Evolutionary conservation across 2,113 vertebrate species (phyloP).

Genomic region (Ammodytes dubius): DNA sequence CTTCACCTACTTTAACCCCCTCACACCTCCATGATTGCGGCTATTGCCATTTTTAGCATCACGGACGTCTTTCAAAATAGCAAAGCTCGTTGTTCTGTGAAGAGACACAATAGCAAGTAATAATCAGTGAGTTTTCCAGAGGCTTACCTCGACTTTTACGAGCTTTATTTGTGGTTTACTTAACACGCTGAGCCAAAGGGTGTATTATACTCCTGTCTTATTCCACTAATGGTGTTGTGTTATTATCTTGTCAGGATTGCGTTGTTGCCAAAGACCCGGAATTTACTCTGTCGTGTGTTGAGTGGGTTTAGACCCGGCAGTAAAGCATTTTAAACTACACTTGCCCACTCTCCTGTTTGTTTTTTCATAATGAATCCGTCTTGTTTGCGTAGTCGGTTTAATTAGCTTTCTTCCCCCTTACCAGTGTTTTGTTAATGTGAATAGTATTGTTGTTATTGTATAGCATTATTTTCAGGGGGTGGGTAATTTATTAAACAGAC

Average conservation of each 20-base stretch:
- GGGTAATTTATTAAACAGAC: constrained; percentile 63
- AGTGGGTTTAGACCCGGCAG: constrained; percentile 5
- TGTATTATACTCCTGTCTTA: neutral
- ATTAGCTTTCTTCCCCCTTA: constrained; percentile 56
- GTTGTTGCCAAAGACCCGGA: neutral
- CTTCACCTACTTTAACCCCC: constrained; percentile 28
- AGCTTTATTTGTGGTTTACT: neutral
- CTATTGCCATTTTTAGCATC: constrained; percentile 23
- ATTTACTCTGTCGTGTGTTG: constrained; percentile 7
- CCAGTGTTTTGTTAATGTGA: constrained; percentile 45
- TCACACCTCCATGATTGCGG: constrained; percentile 17
- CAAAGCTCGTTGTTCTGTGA: no score
- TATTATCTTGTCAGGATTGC: constrained; percentile 21
- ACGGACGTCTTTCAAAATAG: constrained; percentile 21
- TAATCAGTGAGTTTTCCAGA: neutral
- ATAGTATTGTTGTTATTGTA: constrained; percentile 38
- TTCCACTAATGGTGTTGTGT: constrained; percentile 12
- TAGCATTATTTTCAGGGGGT: constrained; percentile 46
- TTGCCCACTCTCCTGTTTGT: constrained; percentile 23
- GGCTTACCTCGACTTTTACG: neutral
- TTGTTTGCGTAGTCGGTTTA: constrained; percentile 57
- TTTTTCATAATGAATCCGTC: constrained; percentile 52
- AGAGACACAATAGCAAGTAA: no score
- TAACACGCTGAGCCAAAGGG: neutral
- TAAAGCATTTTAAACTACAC: constrained; percentile 30